These are phyloP conservation scores for Lycia hirtaria DNA, from an alignment of 2,888 invertebrate species.

Conservation along the genomic window DNA sequence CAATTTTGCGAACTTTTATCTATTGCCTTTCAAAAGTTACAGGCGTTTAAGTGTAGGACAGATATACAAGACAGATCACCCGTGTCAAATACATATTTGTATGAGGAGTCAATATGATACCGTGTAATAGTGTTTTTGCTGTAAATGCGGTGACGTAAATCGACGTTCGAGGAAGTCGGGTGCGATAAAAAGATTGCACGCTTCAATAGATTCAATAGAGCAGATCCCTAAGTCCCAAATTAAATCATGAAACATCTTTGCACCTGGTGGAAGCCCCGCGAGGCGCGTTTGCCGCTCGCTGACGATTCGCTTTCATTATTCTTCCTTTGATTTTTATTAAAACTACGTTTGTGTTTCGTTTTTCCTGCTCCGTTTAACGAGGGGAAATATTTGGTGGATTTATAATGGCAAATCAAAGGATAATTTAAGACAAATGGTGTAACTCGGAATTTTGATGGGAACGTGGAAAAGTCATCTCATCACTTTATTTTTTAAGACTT, in stretches of 20 bases:
- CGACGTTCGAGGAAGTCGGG: slow-evolving; percentile 58
- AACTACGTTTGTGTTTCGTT: slow-evolving; percentile 39
- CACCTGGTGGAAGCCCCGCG: slow-evolving; percentile 75
- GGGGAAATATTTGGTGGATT: slow-evolving; percentile 26
- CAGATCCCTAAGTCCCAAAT: slow-evolving; percentile 84
- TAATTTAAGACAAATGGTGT: background rate
- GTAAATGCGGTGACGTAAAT: slow-evolving; percentile 50
- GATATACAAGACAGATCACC: no score
- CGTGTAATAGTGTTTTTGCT: slow-evolving; percentile 44
- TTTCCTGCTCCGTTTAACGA: slow-evolving; percentile 17
- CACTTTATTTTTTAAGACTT: no score
- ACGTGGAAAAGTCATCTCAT: no score
- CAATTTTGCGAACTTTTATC: no score
- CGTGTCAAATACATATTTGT: slow-evolving; percentile 32
- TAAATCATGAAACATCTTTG: slow-evolving; percentile 83
- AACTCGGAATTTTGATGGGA: no score
- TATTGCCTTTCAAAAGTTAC: no score
- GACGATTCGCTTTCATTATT: slow-evolving; percentile 72
- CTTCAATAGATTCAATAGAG: slow-evolving; percentile 82
- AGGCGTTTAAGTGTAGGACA: no score
- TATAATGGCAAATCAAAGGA: background rate
- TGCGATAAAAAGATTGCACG: slow-evolving; percentile 76
- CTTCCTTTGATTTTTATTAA: slow-evolving; percentile 60
- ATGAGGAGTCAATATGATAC: slow-evolving; percentile 40
- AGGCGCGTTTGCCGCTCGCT: slow-evolving; percentile 61